These are phyloP conservation scores for Helicoverpa assulta DNA, from an alignment of 2,888 invertebrate genomes.

Conservation along the genomic window DNA sequence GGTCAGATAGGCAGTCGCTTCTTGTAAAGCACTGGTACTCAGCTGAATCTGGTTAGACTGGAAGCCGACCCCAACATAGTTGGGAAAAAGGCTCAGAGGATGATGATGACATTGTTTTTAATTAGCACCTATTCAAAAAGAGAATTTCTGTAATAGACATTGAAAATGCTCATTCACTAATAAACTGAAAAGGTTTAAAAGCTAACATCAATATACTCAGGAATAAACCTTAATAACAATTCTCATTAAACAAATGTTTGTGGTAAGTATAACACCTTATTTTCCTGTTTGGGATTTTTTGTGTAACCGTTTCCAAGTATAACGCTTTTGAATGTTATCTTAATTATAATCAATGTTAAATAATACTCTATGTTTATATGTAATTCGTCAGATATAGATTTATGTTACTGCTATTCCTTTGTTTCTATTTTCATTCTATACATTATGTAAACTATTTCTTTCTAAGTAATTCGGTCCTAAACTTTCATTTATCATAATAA, in stretches of 20 bases:
- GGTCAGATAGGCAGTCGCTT: too few species aligned
- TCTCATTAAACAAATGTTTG: constrained; percentile 16
- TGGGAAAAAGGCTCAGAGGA: too few species aligned
- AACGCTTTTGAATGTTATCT: neutral
- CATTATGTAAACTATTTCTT: neutral
- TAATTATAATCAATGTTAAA: neutral
- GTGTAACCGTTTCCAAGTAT: constrained; percentile 30
- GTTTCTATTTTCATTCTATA: neutral
- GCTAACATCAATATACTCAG: constrained; percentile 19
- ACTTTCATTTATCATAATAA: neutral
- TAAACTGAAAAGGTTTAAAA: constrained; percentile 5
- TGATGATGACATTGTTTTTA: neutral
- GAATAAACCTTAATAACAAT: constrained; percentile 11
- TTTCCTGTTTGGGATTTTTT: constrained; percentile 35
- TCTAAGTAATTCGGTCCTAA: neutral
- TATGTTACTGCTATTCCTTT: neutral
- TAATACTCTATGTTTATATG: too few species aligned
- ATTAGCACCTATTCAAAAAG: neutral
- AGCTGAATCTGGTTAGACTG: too few species aligned
- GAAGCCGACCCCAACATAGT: too few species aligned
- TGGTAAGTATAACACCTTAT: constrained; percentile 10
- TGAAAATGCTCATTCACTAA: constrained; percentile 6
- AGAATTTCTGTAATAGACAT: neutral
- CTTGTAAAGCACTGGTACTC: too few species aligned
- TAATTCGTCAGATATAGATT: neutral